Conservation (phyloP, 2,888 invertebrate species). For the Phalangium opilio region DNA sequence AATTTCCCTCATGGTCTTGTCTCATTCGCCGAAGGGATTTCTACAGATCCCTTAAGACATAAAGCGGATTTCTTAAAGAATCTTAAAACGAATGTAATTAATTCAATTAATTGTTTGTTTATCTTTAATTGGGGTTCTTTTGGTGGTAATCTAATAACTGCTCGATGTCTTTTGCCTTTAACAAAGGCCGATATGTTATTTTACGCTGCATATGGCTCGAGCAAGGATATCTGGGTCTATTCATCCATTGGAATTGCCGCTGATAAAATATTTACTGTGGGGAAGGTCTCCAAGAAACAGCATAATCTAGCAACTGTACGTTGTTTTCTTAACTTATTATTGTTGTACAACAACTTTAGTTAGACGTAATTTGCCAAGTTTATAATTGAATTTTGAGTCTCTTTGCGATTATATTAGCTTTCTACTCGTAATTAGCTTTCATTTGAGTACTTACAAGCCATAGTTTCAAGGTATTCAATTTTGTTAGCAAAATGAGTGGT, state of each 20-base stretch:
- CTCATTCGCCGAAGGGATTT: conserved; percentile 92
- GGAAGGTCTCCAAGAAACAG: conserved; percentile 80
- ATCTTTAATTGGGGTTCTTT: no score
- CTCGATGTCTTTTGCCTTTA: no score
- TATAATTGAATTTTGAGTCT: no score
- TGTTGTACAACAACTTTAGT: no score
- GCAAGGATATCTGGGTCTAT: conserved; percentile 93
- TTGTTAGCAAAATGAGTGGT: no score
- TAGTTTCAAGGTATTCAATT: no score
- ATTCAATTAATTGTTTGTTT: no score
- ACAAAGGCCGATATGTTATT: conserved; percentile 66
- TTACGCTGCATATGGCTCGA: conserved; percentile 89
- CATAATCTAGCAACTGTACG: conserved; percentile 50
- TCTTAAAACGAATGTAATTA: conserved; percentile 51
- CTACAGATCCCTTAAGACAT: conserved; percentile 89
- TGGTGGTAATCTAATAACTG: no score
- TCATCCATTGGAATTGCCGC: conserved; percentile 70
- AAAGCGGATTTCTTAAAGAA: conserved; percentile 82
- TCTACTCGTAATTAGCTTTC: no score
- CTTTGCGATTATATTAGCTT: no score
- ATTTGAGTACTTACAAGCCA: no score
- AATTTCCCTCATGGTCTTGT: conserved; percentile 98
- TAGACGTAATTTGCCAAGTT: no score
- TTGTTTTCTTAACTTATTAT: background rate
- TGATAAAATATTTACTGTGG: conserved; percentile 87